A percentile compares a stretch with the other conserved stretches of the same genome.
Conservation (phyloP, 92 coral and sea anemone species). For the Phymanthus crucifer region DNA sequence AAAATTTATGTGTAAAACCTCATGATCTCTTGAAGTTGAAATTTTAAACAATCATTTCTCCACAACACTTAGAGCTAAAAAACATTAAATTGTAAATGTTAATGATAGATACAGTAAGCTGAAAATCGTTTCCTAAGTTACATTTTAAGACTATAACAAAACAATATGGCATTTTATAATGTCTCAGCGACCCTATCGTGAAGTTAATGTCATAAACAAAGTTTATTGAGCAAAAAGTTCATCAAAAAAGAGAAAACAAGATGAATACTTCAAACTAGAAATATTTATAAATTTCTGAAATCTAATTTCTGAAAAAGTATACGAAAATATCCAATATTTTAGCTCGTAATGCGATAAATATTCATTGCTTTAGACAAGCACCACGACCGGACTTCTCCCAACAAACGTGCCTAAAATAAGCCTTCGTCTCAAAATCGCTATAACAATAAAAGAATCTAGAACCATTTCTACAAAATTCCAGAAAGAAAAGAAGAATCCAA, state of each 20-base stretch:
- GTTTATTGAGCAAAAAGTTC: background rate
- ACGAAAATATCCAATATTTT: background rate
- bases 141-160: background rate
- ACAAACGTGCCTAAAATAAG: background rate
- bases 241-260: background rate
- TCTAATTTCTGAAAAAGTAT: no score
- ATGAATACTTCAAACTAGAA: background rate
- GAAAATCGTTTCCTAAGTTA: background rate
- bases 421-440: background rate
- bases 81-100: background rate
- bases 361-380: background rate
- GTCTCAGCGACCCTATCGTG: background rate
- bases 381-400: background rate
- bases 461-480: background rate
- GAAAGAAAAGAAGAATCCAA: background rate
- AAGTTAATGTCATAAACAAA: slow-evolving; percentile 1
- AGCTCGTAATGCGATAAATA: background rate
- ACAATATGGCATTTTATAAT: background rate
- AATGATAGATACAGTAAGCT: background rate
- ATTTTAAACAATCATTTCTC: no score
- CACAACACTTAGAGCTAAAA: background rate
- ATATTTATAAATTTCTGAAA: background rate
- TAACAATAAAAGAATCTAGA: background rate
- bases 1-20: no score
- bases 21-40: no score